Conservation (phyloP, 2,888 invertebrate genomes). For the Cephalotes varians region DNA sequence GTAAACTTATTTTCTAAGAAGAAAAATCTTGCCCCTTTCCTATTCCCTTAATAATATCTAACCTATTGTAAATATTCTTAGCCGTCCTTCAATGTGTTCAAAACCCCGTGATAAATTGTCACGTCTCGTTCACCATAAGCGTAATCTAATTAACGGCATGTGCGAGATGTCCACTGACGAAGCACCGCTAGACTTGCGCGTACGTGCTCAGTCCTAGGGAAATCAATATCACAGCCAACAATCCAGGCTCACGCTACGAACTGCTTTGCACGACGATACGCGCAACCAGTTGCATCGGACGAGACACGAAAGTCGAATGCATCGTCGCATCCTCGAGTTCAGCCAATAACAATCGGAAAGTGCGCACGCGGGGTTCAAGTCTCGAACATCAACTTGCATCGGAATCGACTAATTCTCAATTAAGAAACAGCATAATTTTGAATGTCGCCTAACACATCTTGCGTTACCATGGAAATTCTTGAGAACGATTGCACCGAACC, state of each 20-base stretch:
- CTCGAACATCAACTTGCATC: background rate
- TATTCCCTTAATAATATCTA: background rate
- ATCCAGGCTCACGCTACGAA: constrained; percentile 71
- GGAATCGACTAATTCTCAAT: background rate
- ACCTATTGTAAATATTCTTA: constrained; percentile 46
- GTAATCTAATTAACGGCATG: constrained; percentile 66
- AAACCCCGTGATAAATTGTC: constrained; percentile 49
- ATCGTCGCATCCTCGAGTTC: constrained; percentile 15
- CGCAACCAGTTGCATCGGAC: constrained; percentile 80
- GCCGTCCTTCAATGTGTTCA: constrained; percentile 46
- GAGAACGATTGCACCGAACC: background rate
- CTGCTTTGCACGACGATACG: constrained; percentile 73
- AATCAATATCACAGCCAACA: constrained; percentile 80
- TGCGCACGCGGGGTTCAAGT: background rate
- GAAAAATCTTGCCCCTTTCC: background rate
- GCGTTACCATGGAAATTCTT: constrained; percentile 36
- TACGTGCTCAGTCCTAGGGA: constrained; percentile 67
- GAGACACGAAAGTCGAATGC: constrained; percentile 32
- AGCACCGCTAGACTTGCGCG: constrained; percentile 77
- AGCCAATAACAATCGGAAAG: constrained; percentile 37
- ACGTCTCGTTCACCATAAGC: constrained; percentile 51
- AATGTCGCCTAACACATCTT: background rate
- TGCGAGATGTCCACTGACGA: constrained; percentile 46
- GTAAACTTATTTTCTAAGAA: constrained; percentile 2
- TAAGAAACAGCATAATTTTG: background rate